These are phyloP conservation scores for Melanostoma mellinum DNA, from an alignment of 2,888 invertebrate species.

Conservation along the genomic window DNA sequence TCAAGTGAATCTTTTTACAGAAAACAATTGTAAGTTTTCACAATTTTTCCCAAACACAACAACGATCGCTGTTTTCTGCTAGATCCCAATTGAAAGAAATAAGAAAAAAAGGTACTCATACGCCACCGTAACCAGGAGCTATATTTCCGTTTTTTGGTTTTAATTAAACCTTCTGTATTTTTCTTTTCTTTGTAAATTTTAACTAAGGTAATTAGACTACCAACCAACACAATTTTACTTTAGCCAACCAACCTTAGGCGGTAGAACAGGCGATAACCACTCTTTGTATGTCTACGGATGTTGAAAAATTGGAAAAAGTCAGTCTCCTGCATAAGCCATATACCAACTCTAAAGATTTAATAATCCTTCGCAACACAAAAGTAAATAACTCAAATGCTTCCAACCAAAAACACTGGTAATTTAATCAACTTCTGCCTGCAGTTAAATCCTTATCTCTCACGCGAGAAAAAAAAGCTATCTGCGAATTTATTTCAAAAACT, in stretches of 20 bases:
- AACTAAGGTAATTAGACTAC: slow-evolving; percentile 18
- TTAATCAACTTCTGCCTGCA: slow-evolving; percentile 56
- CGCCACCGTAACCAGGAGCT: slow-evolving; percentile 15
- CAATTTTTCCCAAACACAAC: neutral
- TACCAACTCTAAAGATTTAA: neutral
- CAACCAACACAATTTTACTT: slow-evolving; percentile 5
- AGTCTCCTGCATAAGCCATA: neutral
- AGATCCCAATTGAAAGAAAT: neutral
- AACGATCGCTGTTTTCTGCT: neutral
- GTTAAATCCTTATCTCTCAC: slow-evolving; percentile 56
- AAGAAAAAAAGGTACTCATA: slow-evolving; percentile 12
- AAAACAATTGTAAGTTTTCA: neutral
- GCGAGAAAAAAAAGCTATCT: slow-evolving; percentile 12
- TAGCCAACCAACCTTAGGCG: neutral
- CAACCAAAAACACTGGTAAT: slow-evolving; percentile 34
- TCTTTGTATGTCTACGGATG: slow-evolving; percentile 4
- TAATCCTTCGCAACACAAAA: slow-evolving; percentile 8
- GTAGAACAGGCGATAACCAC: neutral
- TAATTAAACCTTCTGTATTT: neutral
- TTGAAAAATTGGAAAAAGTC: slow-evolving; percentile 5
- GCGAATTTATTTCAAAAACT: slow-evolving; percentile 1
- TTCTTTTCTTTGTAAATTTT: neutral
- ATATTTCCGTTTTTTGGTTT: neutral
- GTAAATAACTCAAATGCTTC: slow-evolving; percentile 20
- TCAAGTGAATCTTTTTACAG: neutral